Base-by-base conservation (phyloP, 2,888 invertebrate genomes). In the Tipula confusa region DNA sequence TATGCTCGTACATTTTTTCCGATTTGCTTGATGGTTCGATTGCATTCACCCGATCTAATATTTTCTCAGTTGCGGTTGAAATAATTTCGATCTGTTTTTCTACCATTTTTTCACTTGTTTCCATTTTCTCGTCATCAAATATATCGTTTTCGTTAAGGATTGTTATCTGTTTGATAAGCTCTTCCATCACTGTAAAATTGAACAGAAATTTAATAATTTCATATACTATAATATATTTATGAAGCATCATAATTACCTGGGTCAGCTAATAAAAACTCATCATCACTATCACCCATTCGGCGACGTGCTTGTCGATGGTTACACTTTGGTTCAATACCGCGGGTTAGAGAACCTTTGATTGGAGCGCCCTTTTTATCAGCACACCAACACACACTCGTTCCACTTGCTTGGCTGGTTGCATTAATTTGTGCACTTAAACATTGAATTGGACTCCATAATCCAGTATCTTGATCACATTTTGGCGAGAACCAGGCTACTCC, bases 311-410 rank as follows among this genome's bases (percentile, higher is more conserved):
- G 95, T 48, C 96, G 91, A 88, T 95, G 95, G 88, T 95, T 95
- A 88, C 96, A 96, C 43, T 92, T 91, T 0, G 96, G 96, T 85
- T 94, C 93, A 0, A 92, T 91, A 24, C 95, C 95, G 82, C 95
- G 92, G 0, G 95, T 94, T 82, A 96, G 88, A 0, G 95, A 94
- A 0, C 96, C 96, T 88, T 95, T 95, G 1, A 95, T 89, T 0
- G 95, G 95, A 85, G 95, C 95, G 0, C 96, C 96, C 86, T 94
- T 93, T 38, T 93, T 93, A 86, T 94, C 94, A 1, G 96, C 96
- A 88, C 96, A 96, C 96, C 96, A 96, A 87, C 96, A 96, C 0
- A 96, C 95, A 2, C 95, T 95, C 87, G 93, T 91, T 0, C 87
- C 86, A 38, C 85, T 85, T 0, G 83, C 64, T 4, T 15, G 9